These are phyloP conservation scores for Drosophila pegasa DNA, from an alignment of 2,888 invertebrate species.

Conservation along the genomic window DNA sequence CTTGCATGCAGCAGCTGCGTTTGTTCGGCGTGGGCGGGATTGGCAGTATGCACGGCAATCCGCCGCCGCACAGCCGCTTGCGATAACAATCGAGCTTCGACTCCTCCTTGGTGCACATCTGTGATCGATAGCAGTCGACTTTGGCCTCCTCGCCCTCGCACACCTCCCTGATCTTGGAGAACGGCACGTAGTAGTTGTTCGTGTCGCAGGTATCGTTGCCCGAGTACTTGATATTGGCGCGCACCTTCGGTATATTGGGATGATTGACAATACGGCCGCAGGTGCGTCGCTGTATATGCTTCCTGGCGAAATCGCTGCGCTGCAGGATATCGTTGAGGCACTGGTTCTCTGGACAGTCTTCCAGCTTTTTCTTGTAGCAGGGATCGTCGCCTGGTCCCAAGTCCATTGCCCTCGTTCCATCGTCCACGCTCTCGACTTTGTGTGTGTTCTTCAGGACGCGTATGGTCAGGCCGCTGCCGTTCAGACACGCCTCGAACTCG, in stretches of 20 bases:
- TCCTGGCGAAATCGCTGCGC: constrained; percentile 49
- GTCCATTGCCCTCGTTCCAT: constrained; percentile 49
- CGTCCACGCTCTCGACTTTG: constrained; percentile 78
- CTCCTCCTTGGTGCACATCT: constrained; percentile 64
- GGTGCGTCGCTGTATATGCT: constrained; percentile 51
- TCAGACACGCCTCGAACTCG: constrained; percentile 82
- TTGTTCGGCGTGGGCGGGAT: constrained; percentile 58
- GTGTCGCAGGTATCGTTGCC: constrained; percentile 78
- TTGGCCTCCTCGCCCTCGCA: constrained; percentile 68
- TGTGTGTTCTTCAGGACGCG: constrained; percentile 83
- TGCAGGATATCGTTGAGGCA: constrained; percentile 51
- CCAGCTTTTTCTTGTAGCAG: constrained; percentile 25
- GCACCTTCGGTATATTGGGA: constrained; percentile 80
- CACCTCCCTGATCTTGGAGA: constrained; percentile 74
- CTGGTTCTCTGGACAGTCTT: constrained; percentile 39
- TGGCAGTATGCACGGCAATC: constrained; percentile 43
- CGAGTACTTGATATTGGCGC: constrained; percentile 84
- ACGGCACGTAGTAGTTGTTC: constrained; percentile 78
- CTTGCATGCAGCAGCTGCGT: constrained; percentile 82
- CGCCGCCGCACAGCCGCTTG: constrained; percentile 61
- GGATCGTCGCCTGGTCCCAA: constrained; percentile 51
- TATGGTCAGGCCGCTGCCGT: constrained; percentile 79
- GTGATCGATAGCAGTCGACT: constrained; percentile 72
- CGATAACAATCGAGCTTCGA: constrained; percentile 77
- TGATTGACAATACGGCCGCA: constrained; percentile 67